These are phyloP conservation scores for Drosophila fuyamai DNA, from an alignment of 1,140 invertebrate species.

Conservation along the genomic window DNA sequence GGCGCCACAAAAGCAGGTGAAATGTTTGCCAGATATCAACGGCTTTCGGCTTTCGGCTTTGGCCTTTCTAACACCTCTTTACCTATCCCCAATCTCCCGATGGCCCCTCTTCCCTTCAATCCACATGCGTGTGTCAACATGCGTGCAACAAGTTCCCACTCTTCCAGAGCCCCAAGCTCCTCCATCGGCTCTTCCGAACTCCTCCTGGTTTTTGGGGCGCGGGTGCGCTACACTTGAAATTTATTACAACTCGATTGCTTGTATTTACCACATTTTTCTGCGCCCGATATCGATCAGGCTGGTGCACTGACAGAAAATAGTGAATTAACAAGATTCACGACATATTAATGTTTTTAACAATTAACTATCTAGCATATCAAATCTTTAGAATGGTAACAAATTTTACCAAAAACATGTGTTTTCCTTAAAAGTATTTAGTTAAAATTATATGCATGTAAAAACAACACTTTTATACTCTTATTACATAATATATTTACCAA, in stretches of 20 bases:
- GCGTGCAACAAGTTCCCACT: conserved; percentile 75
- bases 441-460: too few relatives aligned
- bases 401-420: too few relatives aligned
- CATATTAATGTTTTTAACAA: too few relatives aligned
- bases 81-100: background rate
- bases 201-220: conserved; percentile 48
- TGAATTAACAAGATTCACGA: too few relatives aligned
- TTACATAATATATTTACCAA: too few relatives aligned
- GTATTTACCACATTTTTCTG: conserved; percentile 76
- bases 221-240: conserved; percentile 78
- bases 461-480: too few relatives aligned
- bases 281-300: conserved; percentile 72
- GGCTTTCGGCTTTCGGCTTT: conserved; percentile 37
- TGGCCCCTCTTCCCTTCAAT: background rate
- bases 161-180: conserved; percentile 4
- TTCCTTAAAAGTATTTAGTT: too few relatives aligned
- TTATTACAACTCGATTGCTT: conserved; percentile 83
- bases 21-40: conserved; percentile 79
- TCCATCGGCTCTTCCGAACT: background rate
- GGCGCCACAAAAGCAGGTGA: conserved; percentile 61
- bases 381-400: too few relatives aligned
- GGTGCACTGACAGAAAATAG: conserved; percentile 5
- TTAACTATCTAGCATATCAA: too few relatives aligned
- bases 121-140: conserved; percentile 74
- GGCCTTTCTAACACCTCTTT: conserved; percentile 63